Evolutionary conservation across 2,797 vertebrate species (phyloP), one percentile per base, ranked within the genome.

Genomic region (Eidolon dupreanum): DNA sequence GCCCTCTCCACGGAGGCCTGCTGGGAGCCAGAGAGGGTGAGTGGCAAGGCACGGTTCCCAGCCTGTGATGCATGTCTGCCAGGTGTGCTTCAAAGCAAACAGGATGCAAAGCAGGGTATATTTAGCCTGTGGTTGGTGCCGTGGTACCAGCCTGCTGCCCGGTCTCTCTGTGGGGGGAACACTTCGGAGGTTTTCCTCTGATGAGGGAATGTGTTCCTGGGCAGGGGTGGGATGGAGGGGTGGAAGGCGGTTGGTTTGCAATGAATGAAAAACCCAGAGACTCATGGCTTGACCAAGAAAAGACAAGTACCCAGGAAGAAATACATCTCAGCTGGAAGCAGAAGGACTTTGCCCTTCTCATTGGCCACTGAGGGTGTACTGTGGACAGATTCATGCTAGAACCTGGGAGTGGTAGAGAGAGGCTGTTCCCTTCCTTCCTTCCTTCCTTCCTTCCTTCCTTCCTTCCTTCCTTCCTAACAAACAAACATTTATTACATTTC

Each of bases 81-180:
- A 94, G 93, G 85, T 75, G 85, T n/a, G 17, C 36, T n/a, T 78
- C 84, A 43, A 38, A 70, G 94, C 91, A 86, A 78, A 84, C 63
- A 55, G 57, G 33, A 90, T 93, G 81, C 73, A 68, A 93, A 96
- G 73, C 36, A 57, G 74, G 28, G 66, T 79, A 46, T 84, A 86
- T 88, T 93, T 96, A 96, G 87, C 83, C 19, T 33, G 26, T 26
- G 89, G 90, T 49, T 59, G 57, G 55, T 61, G 53, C 24, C 2
- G 8, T 3, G n/a, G 65, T 16, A 43, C 17, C 43, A 9, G 68
- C 73, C 26, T 1, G 0, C 4, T 9, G 31, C n/a, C 87, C 31
- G 10, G 33, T 8, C n/a, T 33, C 65, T 82, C 26, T 49, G 0
- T 20, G 20, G 10, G 16, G 49, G 53, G 28, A 75, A 4, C 38